These are phyloP conservation scores for Glareola pratincola DNA, from an alignment of 2,113 vertebrate genomes.

Conservation along the genomic window DNA sequence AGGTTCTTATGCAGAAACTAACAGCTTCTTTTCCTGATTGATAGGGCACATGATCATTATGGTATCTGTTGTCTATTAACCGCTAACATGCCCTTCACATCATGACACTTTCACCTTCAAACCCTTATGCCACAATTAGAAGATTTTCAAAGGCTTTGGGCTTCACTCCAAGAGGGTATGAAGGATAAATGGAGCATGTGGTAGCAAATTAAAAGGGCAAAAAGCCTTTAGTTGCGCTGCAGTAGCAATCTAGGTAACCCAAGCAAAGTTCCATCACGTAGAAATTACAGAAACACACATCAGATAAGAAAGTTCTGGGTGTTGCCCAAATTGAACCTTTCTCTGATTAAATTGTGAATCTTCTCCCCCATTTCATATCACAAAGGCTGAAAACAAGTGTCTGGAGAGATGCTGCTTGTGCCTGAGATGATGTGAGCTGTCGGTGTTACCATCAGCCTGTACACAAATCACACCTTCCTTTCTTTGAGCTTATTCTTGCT, in stretches of 20 bases:
- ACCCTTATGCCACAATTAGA: not conserved
- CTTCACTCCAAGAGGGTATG: not conserved
- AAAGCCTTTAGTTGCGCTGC: not conserved
- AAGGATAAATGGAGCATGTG: not conserved
- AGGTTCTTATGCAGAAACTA: not conserved
- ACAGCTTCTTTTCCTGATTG: not conserved
- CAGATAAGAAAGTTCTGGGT: not conserved
- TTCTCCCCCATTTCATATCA: not conserved
- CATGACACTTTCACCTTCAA: not conserved
- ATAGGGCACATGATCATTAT: not conserved
- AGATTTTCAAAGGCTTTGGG: not conserved
- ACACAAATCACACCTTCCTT: not conserved
- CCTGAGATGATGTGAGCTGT: not conserved
- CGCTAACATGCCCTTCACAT: not conserved
- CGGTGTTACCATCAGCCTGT: not conserved
- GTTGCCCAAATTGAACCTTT: not conserved
- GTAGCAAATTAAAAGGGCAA: not conserved
- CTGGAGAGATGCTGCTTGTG: not conserved
- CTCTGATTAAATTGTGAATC: not conserved
- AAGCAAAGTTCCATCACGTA: accelerated
- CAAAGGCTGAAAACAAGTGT: not conserved
- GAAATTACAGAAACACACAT: not conserved
- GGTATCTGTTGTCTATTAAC: not conserved
- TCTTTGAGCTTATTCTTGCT: not conserved
- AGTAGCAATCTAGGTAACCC: not conserved